phyloP scores from a whole-genome alignment of 2,797 vertebrate species.

The Dendrocincla tyrannina region DNA sequence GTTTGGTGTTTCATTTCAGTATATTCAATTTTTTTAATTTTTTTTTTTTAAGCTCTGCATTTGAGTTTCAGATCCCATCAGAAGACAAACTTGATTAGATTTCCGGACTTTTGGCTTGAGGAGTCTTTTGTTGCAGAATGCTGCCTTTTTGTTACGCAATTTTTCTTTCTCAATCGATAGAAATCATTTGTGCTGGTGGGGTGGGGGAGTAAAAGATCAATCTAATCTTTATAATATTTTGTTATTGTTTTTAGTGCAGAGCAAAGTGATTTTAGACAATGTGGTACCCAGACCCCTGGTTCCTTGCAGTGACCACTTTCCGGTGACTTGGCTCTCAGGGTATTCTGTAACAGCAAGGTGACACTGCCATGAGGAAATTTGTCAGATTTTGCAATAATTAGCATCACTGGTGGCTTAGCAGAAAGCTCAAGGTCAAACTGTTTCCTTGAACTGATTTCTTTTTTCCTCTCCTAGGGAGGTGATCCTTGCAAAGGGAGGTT shows the following conservation, averaged over 20 bases:
- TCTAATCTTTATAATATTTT: not conserved
- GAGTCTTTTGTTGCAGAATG: not conserved
- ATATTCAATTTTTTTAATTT: not conserved
- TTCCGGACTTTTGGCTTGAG: not conserved
- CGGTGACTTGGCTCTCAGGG: not conserved
- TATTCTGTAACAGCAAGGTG: not conserved
- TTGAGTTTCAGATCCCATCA: conserved; percentile 21
- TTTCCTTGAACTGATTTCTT: not conserved
- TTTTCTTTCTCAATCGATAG: not conserved
- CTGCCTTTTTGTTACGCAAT: not conserved
- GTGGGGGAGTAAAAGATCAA: not conserved
- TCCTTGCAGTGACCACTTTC: not conserved
- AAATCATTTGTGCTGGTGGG: not conserved
- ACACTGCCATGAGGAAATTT: not conserved
- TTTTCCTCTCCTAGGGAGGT: not conserved
- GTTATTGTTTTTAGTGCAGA: not conserved
- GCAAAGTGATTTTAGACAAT: not conserved
- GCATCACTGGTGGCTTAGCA: not conserved
- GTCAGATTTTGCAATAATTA: conserved; percentile 7
- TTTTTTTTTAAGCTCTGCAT: conserved; percentile 2
- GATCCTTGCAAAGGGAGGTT: not conserved
- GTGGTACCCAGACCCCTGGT: not conserved
- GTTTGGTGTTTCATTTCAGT: not conserved
- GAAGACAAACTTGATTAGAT: not conserved
- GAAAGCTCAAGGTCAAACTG: not conserved